Percentiles rank a stretch among this genome's conserved stretches.
These are phyloP conservation scores for Erebia aethiops DNA, from an alignment of 2,888 invertebrate genomes.

Conservation along the genomic window DNA sequence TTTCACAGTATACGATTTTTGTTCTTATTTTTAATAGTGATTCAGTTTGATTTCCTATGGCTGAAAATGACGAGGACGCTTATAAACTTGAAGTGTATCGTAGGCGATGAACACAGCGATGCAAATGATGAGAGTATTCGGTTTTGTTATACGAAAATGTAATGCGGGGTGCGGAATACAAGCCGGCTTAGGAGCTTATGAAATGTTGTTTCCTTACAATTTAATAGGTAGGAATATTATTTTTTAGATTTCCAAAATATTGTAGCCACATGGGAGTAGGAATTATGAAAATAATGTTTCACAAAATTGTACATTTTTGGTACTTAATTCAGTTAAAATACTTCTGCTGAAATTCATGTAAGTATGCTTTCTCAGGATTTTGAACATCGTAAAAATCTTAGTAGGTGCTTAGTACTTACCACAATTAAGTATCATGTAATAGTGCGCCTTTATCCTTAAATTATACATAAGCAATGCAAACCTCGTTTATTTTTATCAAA, in stretches of 20 bases:
- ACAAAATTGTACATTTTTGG: background rate
- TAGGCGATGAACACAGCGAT: slow-evolving; percentile 54
- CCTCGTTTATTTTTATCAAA: no score
- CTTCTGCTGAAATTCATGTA: no score
- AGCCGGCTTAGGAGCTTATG: slow-evolving; percentile 28
- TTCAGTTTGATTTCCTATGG: slow-evolving; percentile 38
- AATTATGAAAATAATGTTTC: background rate
- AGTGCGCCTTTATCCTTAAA: no score
- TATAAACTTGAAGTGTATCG: slow-evolving; percentile 50
- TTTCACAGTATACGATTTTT: slow-evolving; percentile 36
- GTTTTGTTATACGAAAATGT: slow-evolving; percentile 53
- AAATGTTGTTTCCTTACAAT: slow-evolving; percentile 26
- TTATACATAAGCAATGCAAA: no score
- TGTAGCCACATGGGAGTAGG: background rate
- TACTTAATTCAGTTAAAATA: background rate
- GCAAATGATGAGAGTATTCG: slow-evolving; percentile 60
- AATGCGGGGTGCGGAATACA: slow-evolving; percentile 27
- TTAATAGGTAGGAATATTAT: slow-evolving; percentile 11
- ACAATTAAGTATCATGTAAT: no score
- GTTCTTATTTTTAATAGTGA: slow-evolving; percentile 29
- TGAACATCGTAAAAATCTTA: background rate
- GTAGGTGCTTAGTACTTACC: no score
- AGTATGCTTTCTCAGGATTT: no score
- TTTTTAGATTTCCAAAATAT: background rate
- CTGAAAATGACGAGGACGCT: slow-evolving; percentile 43